A percentile compares a stretch with the other conserved stretches of the same genome.
These are phyloP conservation scores for Phoronis australis DNA, from an alignment of 2,888 invertebrate species.

Conservation along the genomic window DNA sequence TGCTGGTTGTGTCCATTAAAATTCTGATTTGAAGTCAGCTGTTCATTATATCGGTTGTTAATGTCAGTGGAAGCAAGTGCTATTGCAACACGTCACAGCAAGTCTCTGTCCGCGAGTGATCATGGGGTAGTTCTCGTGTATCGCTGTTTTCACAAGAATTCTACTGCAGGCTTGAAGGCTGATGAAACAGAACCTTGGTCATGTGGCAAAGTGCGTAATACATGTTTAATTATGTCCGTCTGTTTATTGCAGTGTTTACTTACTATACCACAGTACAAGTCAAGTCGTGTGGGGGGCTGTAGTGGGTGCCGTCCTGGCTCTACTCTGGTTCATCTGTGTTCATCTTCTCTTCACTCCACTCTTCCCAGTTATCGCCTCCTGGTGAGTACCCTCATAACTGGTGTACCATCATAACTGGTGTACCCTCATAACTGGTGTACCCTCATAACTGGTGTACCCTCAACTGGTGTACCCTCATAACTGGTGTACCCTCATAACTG, in stretches of 20 bases:
- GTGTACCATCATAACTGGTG: not conserved
- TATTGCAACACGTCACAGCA: too few relatives aligned
- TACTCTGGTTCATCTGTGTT: conserved; percentile 75
- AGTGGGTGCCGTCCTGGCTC: conserved; percentile 69
- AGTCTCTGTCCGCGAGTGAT: not conserved
- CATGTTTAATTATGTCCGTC: conserved; percentile 5
- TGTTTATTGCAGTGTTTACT: conserved; percentile 68
- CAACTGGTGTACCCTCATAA: not conserved
- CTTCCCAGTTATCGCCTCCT: conserved; percentile 77
- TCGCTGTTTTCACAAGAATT: too few relatives aligned
- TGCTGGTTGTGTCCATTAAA: too few relatives aligned
- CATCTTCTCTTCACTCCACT: conserved; percentile 75
- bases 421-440: not conserved
- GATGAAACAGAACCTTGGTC: not conserved
- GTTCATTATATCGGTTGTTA: too few relatives aligned
- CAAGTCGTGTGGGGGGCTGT: conserved; percentile 78
- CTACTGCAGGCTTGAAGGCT: too few relatives aligned
- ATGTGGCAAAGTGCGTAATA: not conserved
- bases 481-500: not conserved
- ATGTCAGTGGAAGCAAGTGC: too few relatives aligned
- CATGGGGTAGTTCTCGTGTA: too few relatives aligned
- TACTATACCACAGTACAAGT: conserved; percentile 76
- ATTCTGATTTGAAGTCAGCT: too few relatives aligned
- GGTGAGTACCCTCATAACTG: conserved; percentile 60
- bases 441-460: not conserved